phyloP scores from a whole-genome alignment of 2,797 vertebrate species.

The Crocodylus rhombifer region DNA sequence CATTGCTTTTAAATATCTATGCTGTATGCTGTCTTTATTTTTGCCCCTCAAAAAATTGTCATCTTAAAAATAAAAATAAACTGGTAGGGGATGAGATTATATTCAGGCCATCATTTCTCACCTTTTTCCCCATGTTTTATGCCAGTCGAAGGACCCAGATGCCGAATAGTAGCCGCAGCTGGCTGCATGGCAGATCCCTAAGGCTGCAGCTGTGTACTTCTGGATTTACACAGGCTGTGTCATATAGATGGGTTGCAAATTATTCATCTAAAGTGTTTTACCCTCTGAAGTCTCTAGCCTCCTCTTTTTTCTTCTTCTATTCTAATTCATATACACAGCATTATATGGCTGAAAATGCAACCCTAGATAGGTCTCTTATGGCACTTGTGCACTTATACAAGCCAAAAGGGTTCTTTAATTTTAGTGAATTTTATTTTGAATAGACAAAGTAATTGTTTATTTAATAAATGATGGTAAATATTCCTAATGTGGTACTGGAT shows the following conservation, averaged over 20 bases:
- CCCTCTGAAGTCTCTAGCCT: constrained; percentile 46
- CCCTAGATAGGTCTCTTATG: background rate
- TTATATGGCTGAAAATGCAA: constrained; percentile 4
- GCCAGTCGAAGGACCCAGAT: constrained; percentile 56
- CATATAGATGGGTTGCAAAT: constrained; percentile 54
- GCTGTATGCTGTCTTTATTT: background rate
- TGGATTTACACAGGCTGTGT: constrained; percentile 53
- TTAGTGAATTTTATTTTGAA: background rate
- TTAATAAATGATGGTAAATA: constrained; percentile 29
- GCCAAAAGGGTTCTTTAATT: background rate
- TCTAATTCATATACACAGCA: background rate
- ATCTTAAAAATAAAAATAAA: background rate
- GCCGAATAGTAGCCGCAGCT: constrained; percentile 62
- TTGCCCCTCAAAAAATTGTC: background rate
- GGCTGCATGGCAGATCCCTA: constrained; percentile 55
- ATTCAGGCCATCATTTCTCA: background rate
- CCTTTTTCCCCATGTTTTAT: background rate
- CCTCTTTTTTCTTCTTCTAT: constrained; percentile 15
- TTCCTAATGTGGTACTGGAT: background rate
- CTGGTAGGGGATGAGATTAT: background rate
- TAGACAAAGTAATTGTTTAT: background rate
- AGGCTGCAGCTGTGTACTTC: constrained; percentile 61
- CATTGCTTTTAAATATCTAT: background rate
- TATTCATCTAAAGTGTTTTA: constrained; percentile 50
- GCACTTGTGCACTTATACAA: background rate